These are phyloP conservation scores for Ophioninae sp. DNA, from an alignment of 2,888 invertebrate genomes.

Conservation along the genomic window DNA sequence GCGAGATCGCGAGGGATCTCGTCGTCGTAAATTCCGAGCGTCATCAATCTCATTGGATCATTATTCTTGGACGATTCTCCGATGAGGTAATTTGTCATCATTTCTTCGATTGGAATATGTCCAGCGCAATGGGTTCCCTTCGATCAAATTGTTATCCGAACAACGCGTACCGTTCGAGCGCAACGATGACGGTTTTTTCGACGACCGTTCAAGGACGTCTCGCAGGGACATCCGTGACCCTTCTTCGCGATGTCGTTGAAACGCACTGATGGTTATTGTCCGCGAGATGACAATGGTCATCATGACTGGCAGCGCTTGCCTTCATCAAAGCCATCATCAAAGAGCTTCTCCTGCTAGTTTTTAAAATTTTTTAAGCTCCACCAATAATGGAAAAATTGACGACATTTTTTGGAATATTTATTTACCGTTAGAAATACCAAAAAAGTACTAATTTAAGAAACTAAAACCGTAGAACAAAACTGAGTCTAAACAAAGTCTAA, in stretches of 20 bases:
- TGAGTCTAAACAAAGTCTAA: no score
- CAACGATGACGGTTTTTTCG: background rate
- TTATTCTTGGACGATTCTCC: conserved; percentile 9
- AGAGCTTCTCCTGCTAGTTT: background rate
- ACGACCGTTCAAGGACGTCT: background rate
- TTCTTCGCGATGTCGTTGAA: background rate
- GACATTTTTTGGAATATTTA: background rate
- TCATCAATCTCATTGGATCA: conserved; percentile 37
- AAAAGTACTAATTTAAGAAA: no score
- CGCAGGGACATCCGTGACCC: background rate
- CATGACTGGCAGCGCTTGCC: background rate
- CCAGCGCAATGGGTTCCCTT: conserved; percentile 26
- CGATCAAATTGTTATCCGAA: conserved; percentile 42
- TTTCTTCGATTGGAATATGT: conserved; percentile 47
- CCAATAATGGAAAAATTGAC: background rate
- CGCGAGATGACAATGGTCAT: background rate
- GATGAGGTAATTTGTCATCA: conserved; percentile 46
- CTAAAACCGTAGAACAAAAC: no score
- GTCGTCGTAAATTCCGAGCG: conserved; percentile 13
- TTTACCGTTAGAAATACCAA: no score
- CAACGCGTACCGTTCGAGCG: conserved; percentile 7
- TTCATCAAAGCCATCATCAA: background rate
- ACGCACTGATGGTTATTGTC: background rate
- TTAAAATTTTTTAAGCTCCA: background rate
- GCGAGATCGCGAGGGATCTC: background rate